Evolutionary conservation across 2,797 vertebrate species (phyloP).

Genomic region (Hirundo rustica): DNA sequence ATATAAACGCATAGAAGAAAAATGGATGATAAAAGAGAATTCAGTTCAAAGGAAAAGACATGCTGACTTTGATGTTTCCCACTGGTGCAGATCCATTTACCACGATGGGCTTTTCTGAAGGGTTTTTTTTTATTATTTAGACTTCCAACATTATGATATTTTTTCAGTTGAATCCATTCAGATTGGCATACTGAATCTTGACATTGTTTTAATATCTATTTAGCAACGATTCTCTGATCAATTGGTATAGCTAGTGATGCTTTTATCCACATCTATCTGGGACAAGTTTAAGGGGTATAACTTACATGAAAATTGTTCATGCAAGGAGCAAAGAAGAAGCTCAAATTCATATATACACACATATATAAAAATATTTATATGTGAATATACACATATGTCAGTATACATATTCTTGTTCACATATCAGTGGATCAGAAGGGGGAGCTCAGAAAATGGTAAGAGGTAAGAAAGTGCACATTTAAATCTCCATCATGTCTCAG

Average conservation of each 20-base stretch:
- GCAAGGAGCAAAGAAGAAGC: neutral
- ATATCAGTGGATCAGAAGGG: neutral
- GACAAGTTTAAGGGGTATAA: neutral
- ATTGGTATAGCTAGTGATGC: neutral
- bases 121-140: slow-evolving; percentile 12
- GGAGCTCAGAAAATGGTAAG: neutral
- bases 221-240: neutral
- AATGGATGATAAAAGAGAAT: slow-evolving; percentile 57
- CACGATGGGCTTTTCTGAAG: neutral
- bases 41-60: slow-evolving; percentile 54
- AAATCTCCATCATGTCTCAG: neutral
- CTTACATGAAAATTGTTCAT: neutral
- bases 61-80: slow-evolving; percentile 57
- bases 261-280: neutral
- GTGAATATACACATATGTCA: neutral
- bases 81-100: slow-evolving; percentile 52
- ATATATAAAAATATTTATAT: neutral
- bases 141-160: neutral
- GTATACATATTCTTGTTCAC: neutral
- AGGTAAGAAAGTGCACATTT: neutral
- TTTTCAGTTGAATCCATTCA: neutral
- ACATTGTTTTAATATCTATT: neutral
- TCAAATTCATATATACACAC: neutral
- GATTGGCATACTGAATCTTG: neutral
- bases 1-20: slow-evolving; percentile 15